Evolutionary conservation across 2,113 vertebrate genomes (phyloP).

Genomic region (Turdus rufiventris): DNA sequence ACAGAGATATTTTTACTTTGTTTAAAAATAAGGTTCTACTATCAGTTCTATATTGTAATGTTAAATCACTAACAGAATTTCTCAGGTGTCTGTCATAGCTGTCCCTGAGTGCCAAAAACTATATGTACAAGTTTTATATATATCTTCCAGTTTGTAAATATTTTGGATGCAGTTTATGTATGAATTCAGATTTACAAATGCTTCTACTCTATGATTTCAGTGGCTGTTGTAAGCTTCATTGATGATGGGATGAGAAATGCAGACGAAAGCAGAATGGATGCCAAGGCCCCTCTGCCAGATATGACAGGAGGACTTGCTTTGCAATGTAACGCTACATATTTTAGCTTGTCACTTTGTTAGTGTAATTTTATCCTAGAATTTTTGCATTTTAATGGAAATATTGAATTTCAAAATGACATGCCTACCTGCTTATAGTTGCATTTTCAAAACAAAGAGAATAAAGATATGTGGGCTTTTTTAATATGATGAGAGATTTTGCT

Average conservation of each 20-base stretch:
- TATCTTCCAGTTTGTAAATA: background rate
- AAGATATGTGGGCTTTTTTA: background rate
- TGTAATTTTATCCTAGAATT: background rate
- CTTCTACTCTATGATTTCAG: background rate
- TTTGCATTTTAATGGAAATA: conserved; percentile 3
- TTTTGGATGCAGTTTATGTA: background rate
- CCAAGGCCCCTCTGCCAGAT: conserved; percentile 26
- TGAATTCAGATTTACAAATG: background rate
- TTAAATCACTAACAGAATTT: background rate
- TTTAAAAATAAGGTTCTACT: background rate
- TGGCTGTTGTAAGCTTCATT: background rate
- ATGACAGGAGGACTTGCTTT: conserved; percentile 1
- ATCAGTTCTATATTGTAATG: background rate
- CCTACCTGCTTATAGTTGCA: background rate
- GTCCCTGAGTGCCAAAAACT: background rate
- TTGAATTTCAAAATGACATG: background rate
- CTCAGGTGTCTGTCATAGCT: background rate
- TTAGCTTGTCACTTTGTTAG: conserved; percentile 26
- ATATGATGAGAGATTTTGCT: background rate
- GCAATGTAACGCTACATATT: conserved; percentile 10
- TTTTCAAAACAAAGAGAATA: background rate
- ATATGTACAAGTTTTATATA: background rate
- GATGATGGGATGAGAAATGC: background rate
- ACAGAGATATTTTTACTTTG: background rate
- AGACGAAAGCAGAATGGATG: background rate